These are phyloP conservation scores for Fabriciana adippe DNA, from an alignment of 2,888 invertebrate genomes.

Conservation along the genomic window DNA sequence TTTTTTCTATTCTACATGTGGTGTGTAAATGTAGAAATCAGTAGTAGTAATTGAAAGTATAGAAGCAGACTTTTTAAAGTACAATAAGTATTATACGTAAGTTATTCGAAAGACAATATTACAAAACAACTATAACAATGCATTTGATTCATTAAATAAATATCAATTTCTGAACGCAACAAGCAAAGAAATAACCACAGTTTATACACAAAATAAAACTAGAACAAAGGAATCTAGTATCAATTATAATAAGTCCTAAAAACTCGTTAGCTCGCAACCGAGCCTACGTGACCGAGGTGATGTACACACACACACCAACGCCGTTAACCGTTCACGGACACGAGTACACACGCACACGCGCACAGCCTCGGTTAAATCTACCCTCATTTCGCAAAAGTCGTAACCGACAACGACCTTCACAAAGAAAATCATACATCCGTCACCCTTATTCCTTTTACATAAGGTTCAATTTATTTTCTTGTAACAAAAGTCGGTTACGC, in stretches of 20 bases:
- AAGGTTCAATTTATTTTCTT: slow-evolving; percentile 49
- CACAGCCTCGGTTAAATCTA: slow-evolving; percentile 63
- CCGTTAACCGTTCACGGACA: slow-evolving; percentile 49
- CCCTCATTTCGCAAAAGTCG: slow-evolving; percentile 44
- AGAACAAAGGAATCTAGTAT: slow-evolving; percentile 51
- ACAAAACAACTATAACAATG: too few species aligned
- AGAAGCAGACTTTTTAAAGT: too few species aligned
- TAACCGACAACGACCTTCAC: slow-evolving; percentile 74
- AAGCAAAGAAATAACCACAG: too few species aligned
- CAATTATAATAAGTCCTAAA: slow-evolving; percentile 54
- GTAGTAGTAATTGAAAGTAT: too few species aligned
- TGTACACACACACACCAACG: slow-evolving; percentile 64
- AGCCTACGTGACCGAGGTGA: slow-evolving; percentile 79
- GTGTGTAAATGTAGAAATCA: too few species aligned
- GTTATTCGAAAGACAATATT: too few species aligned
- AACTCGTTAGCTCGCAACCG: slow-evolving; percentile 56
- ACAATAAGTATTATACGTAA: too few species aligned
- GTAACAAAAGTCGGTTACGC: slow-evolving; percentile 46
- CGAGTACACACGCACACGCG: slow-evolving; percentile 56
- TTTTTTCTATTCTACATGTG: too few species aligned
- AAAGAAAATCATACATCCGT: slow-evolving; percentile 70
- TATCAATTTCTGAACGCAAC: too few species aligned
- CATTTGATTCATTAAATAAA: too few species aligned
- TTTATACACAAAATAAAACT: too few species aligned
- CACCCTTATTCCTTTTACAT: slow-evolving; percentile 47